Evolutionary conservation across 2,888 invertebrate species (phyloP).

Genomic region (Polyommatus iphigenia): DNA sequence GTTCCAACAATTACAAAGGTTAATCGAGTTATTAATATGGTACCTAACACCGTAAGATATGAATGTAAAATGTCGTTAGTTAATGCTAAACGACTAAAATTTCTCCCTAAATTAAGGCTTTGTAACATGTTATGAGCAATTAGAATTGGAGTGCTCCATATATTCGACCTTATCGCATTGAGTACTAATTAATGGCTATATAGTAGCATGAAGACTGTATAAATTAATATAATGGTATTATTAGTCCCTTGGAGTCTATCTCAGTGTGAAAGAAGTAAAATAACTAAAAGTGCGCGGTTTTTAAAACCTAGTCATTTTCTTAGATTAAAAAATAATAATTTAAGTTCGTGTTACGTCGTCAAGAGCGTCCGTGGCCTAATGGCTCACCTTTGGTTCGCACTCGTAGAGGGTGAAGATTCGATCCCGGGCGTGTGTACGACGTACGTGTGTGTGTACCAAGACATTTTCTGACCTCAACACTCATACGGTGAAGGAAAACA

Average conservation of each 20-base stretch:
- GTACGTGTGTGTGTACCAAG: no score
- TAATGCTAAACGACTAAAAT: constrained; percentile 6
- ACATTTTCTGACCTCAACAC: no score
- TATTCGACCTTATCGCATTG: constrained; percentile 4
- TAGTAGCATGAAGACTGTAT: neutral
- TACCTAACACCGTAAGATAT: neutral
- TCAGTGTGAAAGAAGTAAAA: neutral
- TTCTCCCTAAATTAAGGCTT: constrained; percentile 15
- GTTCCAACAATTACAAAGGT: neutral
- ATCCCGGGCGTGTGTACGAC: no score
- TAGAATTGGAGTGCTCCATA: constrained; percentile 14
- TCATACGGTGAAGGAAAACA: no score
- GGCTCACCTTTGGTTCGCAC: no score
- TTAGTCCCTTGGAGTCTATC: neutral
- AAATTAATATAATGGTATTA: neutral
- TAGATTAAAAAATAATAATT: no score
- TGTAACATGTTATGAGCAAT: constrained; percentile 17
- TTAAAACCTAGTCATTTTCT: no score
- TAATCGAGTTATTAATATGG: neutral
- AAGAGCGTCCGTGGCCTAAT: no score
- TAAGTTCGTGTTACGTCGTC: no score
- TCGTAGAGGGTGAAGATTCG: no score
- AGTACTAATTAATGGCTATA: neutral
- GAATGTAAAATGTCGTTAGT: constrained; percentile 9
- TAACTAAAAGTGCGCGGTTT: neutral